Conservation (phyloP, 2,113 vertebrate genomes). For the Noctilio leporinus region DNA sequence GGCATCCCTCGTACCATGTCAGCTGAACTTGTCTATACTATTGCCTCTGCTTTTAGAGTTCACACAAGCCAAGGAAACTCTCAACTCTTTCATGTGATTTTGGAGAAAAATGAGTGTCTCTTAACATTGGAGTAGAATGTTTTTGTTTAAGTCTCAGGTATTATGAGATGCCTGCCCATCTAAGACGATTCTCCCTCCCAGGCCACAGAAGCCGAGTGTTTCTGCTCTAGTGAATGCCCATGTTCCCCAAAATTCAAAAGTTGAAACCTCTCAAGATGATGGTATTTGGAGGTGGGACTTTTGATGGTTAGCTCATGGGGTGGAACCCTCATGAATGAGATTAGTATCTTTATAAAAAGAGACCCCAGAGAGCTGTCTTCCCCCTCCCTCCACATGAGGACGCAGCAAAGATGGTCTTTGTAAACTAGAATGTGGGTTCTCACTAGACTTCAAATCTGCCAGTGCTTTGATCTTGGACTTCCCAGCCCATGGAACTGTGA, state of each 20-base stretch:
- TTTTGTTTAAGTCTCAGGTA: background rate
- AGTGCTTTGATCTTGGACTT: too few species aligned
- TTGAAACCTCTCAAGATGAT: background rate
- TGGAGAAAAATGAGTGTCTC: background rate
- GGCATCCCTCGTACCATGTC: background rate
- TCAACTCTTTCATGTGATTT: background rate
- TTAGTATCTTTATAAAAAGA: too few species aligned
- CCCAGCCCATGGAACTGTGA: too few species aligned
- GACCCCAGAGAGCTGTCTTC: too few species aligned
- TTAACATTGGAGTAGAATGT: background rate
- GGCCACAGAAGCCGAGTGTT: background rate
- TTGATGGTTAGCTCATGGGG: background rate
- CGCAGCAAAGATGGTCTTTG: background rate
- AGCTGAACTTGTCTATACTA: background rate
- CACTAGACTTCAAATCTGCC: too few species aligned
- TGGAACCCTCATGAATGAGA: background rate
- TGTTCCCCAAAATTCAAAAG: background rate
- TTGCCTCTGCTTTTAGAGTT: background rate
- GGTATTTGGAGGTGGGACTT: background rate
- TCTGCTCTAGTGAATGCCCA: background rate
- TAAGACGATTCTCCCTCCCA: background rate
- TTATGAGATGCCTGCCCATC: background rate
- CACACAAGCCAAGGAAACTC: background rate
- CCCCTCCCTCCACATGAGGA: too few species aligned
- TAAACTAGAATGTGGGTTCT: too few species aligned